Conservation (phyloP, 1,140 invertebrate genomes). For the Drosophila bifasciata region DNA sequence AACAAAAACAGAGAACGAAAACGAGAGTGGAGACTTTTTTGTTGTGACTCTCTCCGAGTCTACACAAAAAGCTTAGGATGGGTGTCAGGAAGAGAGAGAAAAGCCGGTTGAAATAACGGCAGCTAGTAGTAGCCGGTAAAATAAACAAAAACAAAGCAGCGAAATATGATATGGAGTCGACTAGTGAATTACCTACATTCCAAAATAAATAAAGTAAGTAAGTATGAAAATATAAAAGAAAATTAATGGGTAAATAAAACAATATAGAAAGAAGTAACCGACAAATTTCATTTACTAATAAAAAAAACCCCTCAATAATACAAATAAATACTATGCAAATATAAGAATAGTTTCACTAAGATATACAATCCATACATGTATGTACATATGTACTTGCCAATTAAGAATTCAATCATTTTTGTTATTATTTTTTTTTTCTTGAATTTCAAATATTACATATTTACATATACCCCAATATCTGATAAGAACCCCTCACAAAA, state of each 20-base stretch:
- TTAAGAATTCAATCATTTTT: no score
- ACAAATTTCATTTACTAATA: no score
- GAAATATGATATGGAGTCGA: neutral
- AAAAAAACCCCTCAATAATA: no score
- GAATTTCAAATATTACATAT: no score
- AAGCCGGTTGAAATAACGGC: constrained; percentile 61
- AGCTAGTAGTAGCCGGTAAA: constrained; percentile 59
- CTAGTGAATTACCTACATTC: neutral
- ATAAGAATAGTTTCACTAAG: no score
- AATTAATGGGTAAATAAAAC: no score
- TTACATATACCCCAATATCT: neutral
- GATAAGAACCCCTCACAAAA: neutral
- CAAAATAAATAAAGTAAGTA: no score
- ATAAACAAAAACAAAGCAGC: constrained; percentile 34
- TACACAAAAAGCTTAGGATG: constrained; percentile 2
- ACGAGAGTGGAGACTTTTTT: constrained; percentile 54
- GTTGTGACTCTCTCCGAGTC: constrained; percentile 18
- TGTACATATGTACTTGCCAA: no score
- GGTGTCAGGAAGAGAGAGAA: neutral
- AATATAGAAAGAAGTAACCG: no score
- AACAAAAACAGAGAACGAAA: constrained; percentile 78
- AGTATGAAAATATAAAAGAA: neutral
- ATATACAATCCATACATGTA: no score
- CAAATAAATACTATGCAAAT: no score
- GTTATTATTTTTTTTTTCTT: no score